phyloP scores from a whole-genome alignment of 37 sponge, comb jelly and placozoan genomes.

The Aplysina aerophoba region DNA sequence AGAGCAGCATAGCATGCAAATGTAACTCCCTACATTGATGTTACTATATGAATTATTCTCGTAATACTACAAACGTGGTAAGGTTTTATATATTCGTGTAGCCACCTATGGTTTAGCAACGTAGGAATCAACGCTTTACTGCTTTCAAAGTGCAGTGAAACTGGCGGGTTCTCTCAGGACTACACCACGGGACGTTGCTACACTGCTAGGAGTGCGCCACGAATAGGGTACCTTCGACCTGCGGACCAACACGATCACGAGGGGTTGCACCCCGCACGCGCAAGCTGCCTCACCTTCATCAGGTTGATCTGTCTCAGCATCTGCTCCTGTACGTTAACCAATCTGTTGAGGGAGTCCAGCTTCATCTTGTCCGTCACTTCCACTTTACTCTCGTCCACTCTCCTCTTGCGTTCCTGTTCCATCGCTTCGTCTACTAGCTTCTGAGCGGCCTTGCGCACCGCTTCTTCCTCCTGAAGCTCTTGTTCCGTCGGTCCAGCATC shows the following conservation, averaged over 20 bases:
- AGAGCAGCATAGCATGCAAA: too few species aligned
- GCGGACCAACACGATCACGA: too few species aligned
- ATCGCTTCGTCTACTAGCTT: constrained; percentile 29
- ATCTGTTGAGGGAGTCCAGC: neutral
- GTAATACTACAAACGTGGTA: too few species aligned
- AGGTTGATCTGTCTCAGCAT: constrained; percentile 11
- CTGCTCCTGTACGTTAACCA: constrained; percentile 10
- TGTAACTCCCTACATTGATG: too few species aligned
- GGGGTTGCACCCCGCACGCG: too few species aligned
- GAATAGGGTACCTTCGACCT: too few species aligned
- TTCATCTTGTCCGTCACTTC: constrained; percentile 14
- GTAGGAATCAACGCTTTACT: too few species aligned
- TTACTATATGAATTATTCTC: too few species aligned
- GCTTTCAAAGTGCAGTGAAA: too few species aligned
- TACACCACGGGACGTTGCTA: neutral
- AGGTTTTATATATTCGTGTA: too few species aligned
- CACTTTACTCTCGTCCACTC: constrained; percentile 3
- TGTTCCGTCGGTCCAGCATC: neutral
- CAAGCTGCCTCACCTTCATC: neutral
- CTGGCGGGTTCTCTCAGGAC: neutral
- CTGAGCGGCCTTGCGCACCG: constrained; percentile 15
- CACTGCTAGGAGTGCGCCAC: too few species aligned
- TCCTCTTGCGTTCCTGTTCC: constrained; percentile 28
- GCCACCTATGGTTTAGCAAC: too few species aligned
- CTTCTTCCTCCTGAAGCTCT: neutral